Evolutionary conservation across 2,888 invertebrate species (phyloP).

Genomic region (Syrista parreyssii): DNA sequence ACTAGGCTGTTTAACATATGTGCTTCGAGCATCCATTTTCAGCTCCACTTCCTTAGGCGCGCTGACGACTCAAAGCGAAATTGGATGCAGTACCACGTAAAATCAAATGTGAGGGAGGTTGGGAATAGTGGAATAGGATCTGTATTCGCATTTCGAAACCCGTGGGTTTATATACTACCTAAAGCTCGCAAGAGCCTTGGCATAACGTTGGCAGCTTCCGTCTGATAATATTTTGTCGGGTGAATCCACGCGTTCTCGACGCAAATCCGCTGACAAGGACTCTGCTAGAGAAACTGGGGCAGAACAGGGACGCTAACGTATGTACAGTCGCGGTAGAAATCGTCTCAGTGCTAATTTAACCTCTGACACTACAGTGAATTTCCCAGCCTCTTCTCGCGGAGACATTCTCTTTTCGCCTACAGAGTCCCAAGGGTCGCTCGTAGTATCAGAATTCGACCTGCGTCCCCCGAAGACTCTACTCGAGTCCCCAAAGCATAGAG

Average conservation of each 20-base stretch:
- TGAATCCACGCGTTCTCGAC: constrained; percentile 16
- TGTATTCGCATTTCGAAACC: background rate
- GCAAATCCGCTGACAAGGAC: constrained; percentile 18
- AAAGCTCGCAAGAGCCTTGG: background rate
- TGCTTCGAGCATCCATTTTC: background rate
- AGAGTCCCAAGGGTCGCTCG: background rate
- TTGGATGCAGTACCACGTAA: background rate
- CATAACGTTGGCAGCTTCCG: constrained; percentile 7
- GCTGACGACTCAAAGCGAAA: background rate
- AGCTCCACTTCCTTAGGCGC: background rate
- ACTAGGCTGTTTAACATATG: background rate
- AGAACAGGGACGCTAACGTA: constrained; percentile 5
- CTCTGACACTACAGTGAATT: background rate
- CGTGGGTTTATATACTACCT: background rate
- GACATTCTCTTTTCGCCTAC: background rate
- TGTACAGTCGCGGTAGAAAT: background rate
- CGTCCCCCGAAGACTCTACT: background rate
- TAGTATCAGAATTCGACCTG: background rate
- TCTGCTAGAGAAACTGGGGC: constrained; percentile 9
- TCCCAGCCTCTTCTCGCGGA: background rate
- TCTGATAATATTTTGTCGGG: constrained; percentile 17
- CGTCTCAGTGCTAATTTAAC: background rate
- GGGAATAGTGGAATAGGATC: background rate
- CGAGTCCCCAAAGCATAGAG: background rate
- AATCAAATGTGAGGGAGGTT: background rate